These are phyloP conservation scores for Phortica okadai DNA, from an alignment of 2,888 invertebrate genomes.

Conservation along the genomic window DNA sequence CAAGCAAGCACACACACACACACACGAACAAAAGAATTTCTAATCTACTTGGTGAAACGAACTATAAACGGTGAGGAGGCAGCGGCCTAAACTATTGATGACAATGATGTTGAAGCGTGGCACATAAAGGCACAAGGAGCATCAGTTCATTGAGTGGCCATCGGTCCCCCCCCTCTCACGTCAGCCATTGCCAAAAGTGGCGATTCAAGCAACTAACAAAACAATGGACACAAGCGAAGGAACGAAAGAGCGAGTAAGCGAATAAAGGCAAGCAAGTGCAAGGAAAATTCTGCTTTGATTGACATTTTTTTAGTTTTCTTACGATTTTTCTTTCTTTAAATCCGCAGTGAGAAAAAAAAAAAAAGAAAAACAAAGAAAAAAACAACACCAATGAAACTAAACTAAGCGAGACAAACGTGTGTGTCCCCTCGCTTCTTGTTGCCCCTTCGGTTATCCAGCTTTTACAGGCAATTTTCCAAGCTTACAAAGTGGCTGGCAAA, in stretches of 20 bases:
- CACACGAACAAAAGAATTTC: slow-evolving; percentile 43
- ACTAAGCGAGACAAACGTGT: slow-evolving; percentile 25
- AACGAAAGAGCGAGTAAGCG: neutral
- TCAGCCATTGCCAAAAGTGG: neutral
- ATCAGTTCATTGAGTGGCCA: slow-evolving; percentile 27
- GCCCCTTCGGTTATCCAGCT: neutral
- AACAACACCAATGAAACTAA: slow-evolving; percentile 6
- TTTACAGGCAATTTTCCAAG: slow-evolving; percentile 33
- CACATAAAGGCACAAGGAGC: neutral
- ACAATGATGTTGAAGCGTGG: slow-evolving; percentile 8
- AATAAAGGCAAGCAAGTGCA: slow-evolving; percentile 23
- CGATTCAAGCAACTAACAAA: neutral
- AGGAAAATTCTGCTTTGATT: slow-evolving; percentile 26
- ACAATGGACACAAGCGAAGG: neutral
- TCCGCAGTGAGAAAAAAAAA: neutral
- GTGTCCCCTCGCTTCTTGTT: slow-evolving; percentile 9
- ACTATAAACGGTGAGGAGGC: neutral
- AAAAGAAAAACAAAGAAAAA: slow-evolving; percentile 3
- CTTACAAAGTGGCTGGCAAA: slow-evolving; percentile 59
- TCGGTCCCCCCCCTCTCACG: neutral
- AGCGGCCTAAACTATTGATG: slow-evolving; percentile 22
- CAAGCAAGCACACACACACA: neutral
- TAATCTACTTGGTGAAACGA: slow-evolving; percentile 37
- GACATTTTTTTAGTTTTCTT: slow-evolving; percentile 20
- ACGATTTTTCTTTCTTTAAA: too few species aligned